Percentiles rank a stretch among this genome's conserved stretches.
Conservation (phyloP, 1,140 invertebrate species). For the Zelostemma sp. region DNA sequence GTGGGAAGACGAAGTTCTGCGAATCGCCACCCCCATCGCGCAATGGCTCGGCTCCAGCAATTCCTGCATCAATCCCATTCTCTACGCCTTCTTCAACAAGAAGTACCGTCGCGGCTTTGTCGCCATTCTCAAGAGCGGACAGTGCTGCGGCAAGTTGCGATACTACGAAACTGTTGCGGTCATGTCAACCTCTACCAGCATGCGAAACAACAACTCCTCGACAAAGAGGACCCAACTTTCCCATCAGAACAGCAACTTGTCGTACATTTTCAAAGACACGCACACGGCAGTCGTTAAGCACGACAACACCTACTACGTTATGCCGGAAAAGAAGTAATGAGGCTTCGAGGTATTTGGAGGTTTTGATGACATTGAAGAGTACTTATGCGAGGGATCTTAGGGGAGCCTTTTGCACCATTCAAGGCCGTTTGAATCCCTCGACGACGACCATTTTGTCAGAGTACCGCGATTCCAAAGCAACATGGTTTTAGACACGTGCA, state of each 20-base stretch:
- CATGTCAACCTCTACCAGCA: conserved; percentile 85
- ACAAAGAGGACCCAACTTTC: conserved; percentile 70
- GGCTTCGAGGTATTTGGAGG: too few relatives aligned
- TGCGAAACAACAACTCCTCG: conserved; percentile 73
- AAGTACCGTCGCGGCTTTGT: conserved; percentile 95
- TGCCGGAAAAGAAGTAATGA: too few relatives aligned
- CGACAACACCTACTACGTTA: not conserved
- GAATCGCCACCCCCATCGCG: conserved; percentile 88
- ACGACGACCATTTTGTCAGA: too few relatives aligned
- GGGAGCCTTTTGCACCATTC: too few relatives aligned
- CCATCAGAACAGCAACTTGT: conserved; percentile 79
- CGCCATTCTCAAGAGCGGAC: conserved; percentile 86
- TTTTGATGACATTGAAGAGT: too few relatives aligned
- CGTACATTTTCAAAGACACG: conserved; percentile 76
- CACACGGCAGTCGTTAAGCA: conserved; percentile 70
- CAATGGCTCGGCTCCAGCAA: conserved; percentile 97
- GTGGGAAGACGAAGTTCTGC: conserved; percentile 84
- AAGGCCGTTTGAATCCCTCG: too few relatives aligned
- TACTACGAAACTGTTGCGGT: conserved; percentile 87
- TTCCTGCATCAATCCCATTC: conserved; percentile 96
- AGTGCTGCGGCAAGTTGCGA: conserved; percentile 84
- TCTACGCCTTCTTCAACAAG: conserved; percentile 98
- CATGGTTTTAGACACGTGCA: too few relatives aligned
- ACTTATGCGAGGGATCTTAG: too few relatives aligned
- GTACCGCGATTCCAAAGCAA: too few relatives aligned